These are phyloP conservation scores for Oryzias woworae DNA, from an alignment of 2,113 vertebrate species.

Conservation along the genomic window DNA sequence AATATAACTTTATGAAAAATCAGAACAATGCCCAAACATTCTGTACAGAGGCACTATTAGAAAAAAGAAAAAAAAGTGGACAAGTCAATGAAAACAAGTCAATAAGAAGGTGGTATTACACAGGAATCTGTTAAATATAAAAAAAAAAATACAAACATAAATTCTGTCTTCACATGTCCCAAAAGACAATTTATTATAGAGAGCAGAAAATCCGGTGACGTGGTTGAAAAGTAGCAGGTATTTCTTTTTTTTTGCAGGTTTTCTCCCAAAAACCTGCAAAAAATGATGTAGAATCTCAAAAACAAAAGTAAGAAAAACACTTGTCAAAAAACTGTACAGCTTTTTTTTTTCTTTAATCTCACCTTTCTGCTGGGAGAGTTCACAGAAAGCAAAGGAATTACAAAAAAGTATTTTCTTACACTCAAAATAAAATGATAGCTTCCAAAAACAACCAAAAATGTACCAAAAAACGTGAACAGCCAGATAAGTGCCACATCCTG, in stretches of 20 bases:
- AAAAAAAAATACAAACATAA: constrained; percentile 76
- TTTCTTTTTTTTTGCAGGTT: constrained; percentile 55
- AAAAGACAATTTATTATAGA: constrained; percentile 68
- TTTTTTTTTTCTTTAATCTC: constrained; percentile 30
- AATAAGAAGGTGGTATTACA: constrained; percentile 71
- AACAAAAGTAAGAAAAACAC: constrained; percentile 62
- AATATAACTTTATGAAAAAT: constrained; percentile 48
- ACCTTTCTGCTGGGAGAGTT: constrained; percentile 23
- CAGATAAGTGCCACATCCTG: constrained; percentile 38
- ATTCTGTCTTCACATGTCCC: constrained; percentile 70
- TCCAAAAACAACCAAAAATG: constrained; percentile 31
- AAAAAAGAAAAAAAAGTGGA: constrained; percentile 26
- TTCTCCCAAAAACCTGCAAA: constrained; percentile 64
- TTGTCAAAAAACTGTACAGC: constrained; percentile 69
- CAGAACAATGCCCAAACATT: constrained; percentile 63
- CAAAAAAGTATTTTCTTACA: constrained; percentile 47
- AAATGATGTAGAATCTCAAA: constrained; percentile 51
- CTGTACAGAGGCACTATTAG: constrained; percentile 40
- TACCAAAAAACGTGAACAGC: constrained; percentile 35
- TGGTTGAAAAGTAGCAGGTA: constrained; percentile 60
- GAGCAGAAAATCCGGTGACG: constrained; percentile 67
- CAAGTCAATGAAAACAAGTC: constrained; percentile 37
- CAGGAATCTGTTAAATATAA: constrained; percentile 78
- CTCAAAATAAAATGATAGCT: constrained; percentile 35
- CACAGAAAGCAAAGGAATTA: constrained; percentile 52